Evolutionary conservation across 1,140 invertebrate species (phyloP), one percentile per base, ranked within the genome.

Genomic region (Frieseomelitta varia): DNA sequence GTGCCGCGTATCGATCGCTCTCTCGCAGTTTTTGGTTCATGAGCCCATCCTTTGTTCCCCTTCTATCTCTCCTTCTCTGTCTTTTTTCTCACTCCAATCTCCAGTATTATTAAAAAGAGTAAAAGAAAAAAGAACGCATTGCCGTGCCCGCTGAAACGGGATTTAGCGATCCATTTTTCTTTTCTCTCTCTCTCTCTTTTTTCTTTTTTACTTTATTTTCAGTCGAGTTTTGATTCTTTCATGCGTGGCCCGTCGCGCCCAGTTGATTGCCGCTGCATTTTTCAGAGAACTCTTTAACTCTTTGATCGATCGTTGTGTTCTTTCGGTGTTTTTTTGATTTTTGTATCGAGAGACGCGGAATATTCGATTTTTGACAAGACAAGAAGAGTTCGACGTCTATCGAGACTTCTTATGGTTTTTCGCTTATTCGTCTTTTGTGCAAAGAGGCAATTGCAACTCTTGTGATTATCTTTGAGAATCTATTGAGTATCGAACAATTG

Each of bases 1-100:
- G 78, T 55, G 79, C 65, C 61, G 61, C 14, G 75, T 88, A 88
- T 88, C 87, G 87, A 88, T 88, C 79, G 87, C n/a, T 58, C 51
- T 34, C 30, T n/a, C 51, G 51, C 47, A 71, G 79, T 88, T 88
- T 88, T 88, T 58, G 63, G 82, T 53, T 51, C 67, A 65, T 61
- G 30, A 79, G 65, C 27, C 65, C 30, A 21, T 81, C 71, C 87
- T 88, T 88, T 88, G 87, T 88, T 21, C 34, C 15, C 11, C 10
- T 24, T 15, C 34, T 19, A 39, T 51, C 34, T 21, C 27, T 73
- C 17, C n/a, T n/a, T 21, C n/a, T 55, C 17, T 21, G 19, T 21
- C n/a, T 17, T 65, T 56, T 24, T 19, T 51, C 53, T 34, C 8
- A 4, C 74, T 58, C 74, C n/a, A 27, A 34, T 79, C 11, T 71